Conservation (phyloP, 2,888 invertebrate species). For the Lasioglossum lativentre region DNA sequence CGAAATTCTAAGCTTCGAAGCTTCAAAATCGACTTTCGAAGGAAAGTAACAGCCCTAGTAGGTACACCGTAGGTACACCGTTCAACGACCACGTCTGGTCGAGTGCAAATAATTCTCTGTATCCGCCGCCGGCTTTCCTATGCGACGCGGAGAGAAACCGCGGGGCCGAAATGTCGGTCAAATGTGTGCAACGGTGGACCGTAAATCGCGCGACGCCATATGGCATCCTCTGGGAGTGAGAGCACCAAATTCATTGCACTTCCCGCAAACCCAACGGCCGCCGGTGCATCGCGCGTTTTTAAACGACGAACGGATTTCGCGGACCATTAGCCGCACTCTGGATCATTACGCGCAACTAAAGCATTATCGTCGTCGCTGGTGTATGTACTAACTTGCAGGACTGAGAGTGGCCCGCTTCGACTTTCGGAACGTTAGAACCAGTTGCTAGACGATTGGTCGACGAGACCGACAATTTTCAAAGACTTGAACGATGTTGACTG, state of each 20-base stretch:
- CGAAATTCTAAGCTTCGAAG: too few species aligned
- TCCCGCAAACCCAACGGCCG: neutral
- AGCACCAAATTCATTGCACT: conserved; percentile 40
- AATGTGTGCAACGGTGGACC: conserved; percentile 19
- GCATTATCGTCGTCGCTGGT: neutral
- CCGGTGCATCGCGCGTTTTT: neutral
- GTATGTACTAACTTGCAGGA: neutral
- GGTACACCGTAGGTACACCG: neutral
- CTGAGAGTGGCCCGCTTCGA: neutral
- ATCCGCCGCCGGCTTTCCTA: neutral
- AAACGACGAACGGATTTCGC: neutral
- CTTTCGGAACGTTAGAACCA: neutral
- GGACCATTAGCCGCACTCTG: neutral
- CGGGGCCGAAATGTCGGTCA: neutral
- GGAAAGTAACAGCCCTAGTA: too few species aligned
- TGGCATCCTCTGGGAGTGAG: conserved; percentile 34
- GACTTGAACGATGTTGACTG: neutral
- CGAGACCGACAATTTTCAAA: neutral
- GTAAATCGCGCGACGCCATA: conserved; percentile 41
- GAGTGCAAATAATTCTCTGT: neutral
- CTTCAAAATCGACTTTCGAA: too few species aligned
- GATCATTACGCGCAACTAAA: neutral
- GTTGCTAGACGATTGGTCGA: neutral
- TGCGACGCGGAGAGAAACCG: conserved; percentile 5
- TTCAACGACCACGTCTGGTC: neutral